A percentile compares a stretch with the other conserved stretches of the same genome.
phyloP scores from a whole-genome alignment of 2,113 vertebrate species.

The Cairina moschata region DNA sequence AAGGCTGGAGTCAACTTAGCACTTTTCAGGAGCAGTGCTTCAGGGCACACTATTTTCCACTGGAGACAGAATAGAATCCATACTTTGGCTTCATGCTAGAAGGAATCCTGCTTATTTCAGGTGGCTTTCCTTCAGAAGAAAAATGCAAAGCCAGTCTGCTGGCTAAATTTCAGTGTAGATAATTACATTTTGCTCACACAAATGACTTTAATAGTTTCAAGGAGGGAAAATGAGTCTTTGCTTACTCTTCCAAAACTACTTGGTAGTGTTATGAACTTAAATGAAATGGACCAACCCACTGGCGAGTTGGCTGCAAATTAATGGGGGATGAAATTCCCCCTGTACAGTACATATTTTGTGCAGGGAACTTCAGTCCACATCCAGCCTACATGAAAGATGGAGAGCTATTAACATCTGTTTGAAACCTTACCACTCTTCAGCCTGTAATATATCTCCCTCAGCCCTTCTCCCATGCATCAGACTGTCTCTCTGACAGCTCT shows the following conservation, averaged over 20 bases:
- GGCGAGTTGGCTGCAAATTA: background rate
- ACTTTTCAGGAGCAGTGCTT: background rate
- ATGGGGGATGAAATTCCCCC: background rate
- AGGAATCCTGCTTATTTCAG: background rate
- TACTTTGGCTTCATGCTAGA: background rate
- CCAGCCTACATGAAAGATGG: background rate
- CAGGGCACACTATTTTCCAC: background rate
- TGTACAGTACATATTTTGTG: background rate
- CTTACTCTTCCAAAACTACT: background rate
- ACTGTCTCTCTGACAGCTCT: background rate
- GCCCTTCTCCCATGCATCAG: background rate
- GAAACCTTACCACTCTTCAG: background rate
- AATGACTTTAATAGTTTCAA: background rate
- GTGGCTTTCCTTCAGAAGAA: background rate
- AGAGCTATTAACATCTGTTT: background rate
- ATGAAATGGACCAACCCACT: background rate
- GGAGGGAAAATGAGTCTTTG: background rate
- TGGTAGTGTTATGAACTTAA: background rate
- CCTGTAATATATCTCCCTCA: background rate
- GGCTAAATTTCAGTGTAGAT: slow-evolving; percentile 6
- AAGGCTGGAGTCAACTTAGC: background rate
- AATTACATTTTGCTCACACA: slow-evolving; percentile 15
- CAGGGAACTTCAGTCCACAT: background rate
- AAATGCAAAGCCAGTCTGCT: background rate
- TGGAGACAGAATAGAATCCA: background rate